Base-by-base conservation (phyloP, 1,140 invertebrate genomes). In the Bradysia coprophila region DNA sequence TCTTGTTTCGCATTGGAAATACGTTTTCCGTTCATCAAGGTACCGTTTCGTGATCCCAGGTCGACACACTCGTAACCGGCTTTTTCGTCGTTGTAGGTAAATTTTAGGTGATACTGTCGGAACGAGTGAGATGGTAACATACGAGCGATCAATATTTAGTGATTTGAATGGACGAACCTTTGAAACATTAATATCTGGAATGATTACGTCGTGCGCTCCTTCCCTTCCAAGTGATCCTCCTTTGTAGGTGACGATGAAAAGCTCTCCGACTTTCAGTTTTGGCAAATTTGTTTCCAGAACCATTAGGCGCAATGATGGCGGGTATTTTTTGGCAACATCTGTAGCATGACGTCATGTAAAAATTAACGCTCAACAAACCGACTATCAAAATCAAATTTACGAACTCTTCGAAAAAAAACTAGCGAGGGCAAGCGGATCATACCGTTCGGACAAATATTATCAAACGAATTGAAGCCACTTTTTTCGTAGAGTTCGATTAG, bases 261-360 rank as follows among this genome's bases (percentile, higher is more conserved):
- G 64, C 28, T 72, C 76, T 4, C 89, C 89, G 38, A 76, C 57
- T 59, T 78, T 78, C 13, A 93, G 48, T 44, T 71, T 69, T 21
- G 69, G 51, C 36, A 78, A 48, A 42, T 66, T 71, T 0, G 86
- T 86, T 51, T 83, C 73, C 47, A 75, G 72, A 0, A 93, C 79
- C 42, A 93, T 81, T n/a, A 89, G 68, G 18, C 90, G 67, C 59
- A 94, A 78, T 49, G 86, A 90, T 0, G 89, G 87, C 10, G 86
- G 82, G 64, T 80, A 84, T 34, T 67, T 68, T 55, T 73, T 76
- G 1, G 73, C 70, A 38, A 78, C 55, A 56, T 83, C 80, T 83
- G 56, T 5, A 70, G 70, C 6, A n/a, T n/a, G n/a, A n/a, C n/a
- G n/a, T n/a, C n/a, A n/a, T n/a, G n/a, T n/a, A 38, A 39, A 50